Evolutionary conservation across 1,140 invertebrate species (phyloP).

Genomic region (Liolophura sinensis): DNA sequence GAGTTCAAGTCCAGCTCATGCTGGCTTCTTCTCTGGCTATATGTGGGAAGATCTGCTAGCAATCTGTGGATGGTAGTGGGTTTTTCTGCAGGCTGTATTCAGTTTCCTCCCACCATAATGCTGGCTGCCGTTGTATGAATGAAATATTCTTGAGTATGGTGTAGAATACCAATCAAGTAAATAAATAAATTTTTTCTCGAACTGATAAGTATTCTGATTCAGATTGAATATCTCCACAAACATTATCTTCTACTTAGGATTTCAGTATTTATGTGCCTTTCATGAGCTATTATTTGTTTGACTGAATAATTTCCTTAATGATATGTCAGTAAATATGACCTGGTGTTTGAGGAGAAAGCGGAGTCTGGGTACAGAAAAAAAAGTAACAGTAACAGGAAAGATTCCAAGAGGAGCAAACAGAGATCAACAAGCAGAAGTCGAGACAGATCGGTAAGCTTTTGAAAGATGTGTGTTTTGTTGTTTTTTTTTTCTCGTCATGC

Average conservation of each 20-base stretch:
- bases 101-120: too few relatives aligned
- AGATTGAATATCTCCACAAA: not conserved
- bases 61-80: too few relatives aligned
- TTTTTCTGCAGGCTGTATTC: too few relatives aligned
- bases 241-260: not conserved
- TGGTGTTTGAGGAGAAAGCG: constrained; percentile 18
- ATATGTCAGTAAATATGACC: constrained; percentile 9
- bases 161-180: too few relatives aligned
- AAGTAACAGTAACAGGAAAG: not conserved
- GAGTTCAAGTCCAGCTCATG: too few relatives aligned
- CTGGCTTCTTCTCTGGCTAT: too few relatives aligned
- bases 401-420: not conserved
- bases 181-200: not conserved
- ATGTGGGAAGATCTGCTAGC: too few relatives aligned
- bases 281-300: not conserved
- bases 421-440: not conserved
- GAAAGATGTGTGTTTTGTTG: not conserved
- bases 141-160: not conserved
- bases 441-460: not conserved
- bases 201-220: not conserved
- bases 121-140: too few relatives aligned
- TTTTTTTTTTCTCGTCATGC: not conserved
- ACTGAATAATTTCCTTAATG: constrained; percentile 10
- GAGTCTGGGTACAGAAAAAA: not conserved
- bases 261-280: not conserved